Base-by-base conservation (phyloP, 2,113 vertebrate species). In the Catharus bicknelli region DNA sequence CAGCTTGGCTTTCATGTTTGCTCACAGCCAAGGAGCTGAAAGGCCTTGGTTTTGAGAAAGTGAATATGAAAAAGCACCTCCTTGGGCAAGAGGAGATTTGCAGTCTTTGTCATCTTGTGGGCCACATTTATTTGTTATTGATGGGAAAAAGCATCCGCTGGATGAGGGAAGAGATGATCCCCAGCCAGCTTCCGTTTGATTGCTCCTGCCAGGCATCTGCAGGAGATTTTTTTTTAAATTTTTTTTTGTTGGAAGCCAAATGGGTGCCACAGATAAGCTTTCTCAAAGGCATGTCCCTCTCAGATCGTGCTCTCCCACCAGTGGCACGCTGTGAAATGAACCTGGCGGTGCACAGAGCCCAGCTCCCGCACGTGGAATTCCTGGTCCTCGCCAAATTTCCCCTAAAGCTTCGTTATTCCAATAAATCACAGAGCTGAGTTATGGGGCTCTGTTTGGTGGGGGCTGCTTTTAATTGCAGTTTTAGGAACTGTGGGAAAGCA, bases 401-500 rank as follows among this genome's bases (percentile, higher is more conserved):
- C 91, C 87, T 74, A 68, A 94, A 95, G 61, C 85, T 95, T 91
- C 85, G 1, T 91, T 93, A 83, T 94, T 96, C 91, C 91, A 86
- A 93, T 96, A 96, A 96, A 96, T 97, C 95, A 95, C 1, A 0
- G 66, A 66, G 58, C 90, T 93, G 95, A 94, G 88, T 95, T 95
- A 95, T 94, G 94, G 91, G 94, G 91, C 90, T 93, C 89, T 83
- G 72, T 86, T 96, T 86, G 74, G 96, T 95, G 90, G 94, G 95
- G 93, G 85, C 75, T 94, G 87, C 89, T 94, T 96, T 96, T 94
- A 97, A 96, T 96, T 97, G 96, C 96, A 96, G 87, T 94, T 96
- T 94, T 88, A 97, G 91, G 94, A 95, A 96, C 95, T 96, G 96
- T 96, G 96, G 94, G 94, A 96, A 95, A 94, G 92, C 66, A 91